Base-by-base conservation (phyloP, 1,140 invertebrate species). In the Scaptomyza hsui region DNA sequence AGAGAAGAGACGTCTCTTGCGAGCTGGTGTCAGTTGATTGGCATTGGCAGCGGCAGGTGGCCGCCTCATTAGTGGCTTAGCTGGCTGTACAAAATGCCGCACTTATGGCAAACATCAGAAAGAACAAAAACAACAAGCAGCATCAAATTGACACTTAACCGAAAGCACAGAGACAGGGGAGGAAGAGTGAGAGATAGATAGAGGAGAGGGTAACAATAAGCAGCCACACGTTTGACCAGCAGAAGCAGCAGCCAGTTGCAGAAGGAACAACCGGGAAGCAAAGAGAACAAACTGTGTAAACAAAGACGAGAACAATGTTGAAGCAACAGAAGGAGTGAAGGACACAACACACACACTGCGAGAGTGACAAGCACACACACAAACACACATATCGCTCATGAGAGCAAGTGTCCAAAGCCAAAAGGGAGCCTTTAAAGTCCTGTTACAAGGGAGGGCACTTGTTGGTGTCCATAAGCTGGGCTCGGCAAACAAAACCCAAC, bases 401-500 rank as follows among this genome's bases (percentile, higher is more conserved):
- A 49, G 71, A 59, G 51, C 59, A 18, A 41, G 47, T 74, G 71
- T 52, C 64, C 29, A 24, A 47, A 42, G 63, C 64, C 39, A 18
- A 52, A 29, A 29, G 39, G 21, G 57, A 56, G 64, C 48, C 35
- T 61, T 75, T 69, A 75, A 81, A 63, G 39, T 59, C 32, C 29
- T 29, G 19, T 32, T 24, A 16, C 12, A 24, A 26, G 9, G 47
- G 45, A 53, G 55, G 47, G 72, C 81, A 85, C 81, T 85, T 85
- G 81, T 85, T 85, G 81, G 81, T 85, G 81, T 85, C 81, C 81
- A 86, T 85, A 85, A 85, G 81, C 81, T 88, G 81, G 82, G 69
- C 81, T 86, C 59, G 72, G 81, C 80, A 85, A 85, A 88, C 81
- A 85, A 85, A 85, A 85, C 68, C 76, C 82, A 81, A 85, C 81